These are phyloP conservation scores for Hydrolagus affinis DNA, from an alignment of 2,113 vertebrate genomes.

Conservation along the genomic window DNA sequence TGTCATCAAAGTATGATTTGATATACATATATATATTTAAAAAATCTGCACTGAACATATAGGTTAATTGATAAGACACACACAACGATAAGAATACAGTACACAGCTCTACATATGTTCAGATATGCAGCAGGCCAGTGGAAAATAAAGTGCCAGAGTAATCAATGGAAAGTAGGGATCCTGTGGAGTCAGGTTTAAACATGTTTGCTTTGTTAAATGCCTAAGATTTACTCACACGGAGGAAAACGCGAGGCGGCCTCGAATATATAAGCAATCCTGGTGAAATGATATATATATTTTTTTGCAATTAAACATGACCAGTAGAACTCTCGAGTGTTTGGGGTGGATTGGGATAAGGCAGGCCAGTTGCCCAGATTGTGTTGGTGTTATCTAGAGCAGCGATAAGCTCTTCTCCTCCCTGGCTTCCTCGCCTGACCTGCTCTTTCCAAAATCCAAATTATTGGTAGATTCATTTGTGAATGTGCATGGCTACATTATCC, in stretches of 20 bases:
- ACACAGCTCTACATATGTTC: neutral
- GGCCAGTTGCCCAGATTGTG: neutral
- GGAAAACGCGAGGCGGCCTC: neutral
- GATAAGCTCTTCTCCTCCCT: neutral
- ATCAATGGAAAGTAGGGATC: neutral
- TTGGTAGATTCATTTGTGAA: neutral
- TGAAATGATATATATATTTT: neutral
- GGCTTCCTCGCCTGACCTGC: too few relatives aligned
- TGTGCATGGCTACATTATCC: neutral
- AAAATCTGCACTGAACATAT: neutral
- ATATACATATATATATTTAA: too few relatives aligned
- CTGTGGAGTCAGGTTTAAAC: neutral
- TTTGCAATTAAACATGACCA: neutral
- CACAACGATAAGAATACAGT: neutral
- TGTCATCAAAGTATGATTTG: too few relatives aligned
- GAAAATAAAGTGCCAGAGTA: neutral
- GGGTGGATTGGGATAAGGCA: neutral
- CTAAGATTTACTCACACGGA: neutral
- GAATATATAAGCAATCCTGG: neutral
- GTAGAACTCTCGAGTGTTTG: too few relatives aligned
- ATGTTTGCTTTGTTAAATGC: neutral
- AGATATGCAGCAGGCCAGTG: neutral
- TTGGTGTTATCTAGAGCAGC: neutral
- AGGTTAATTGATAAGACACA: neutral
- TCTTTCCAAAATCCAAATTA: neutral